Percentiles rank a stretch among this genome's conserved stretches.
Conservation (phyloP, 2,113 vertebrate species). For the Rhizomys pruinosus region DNA sequence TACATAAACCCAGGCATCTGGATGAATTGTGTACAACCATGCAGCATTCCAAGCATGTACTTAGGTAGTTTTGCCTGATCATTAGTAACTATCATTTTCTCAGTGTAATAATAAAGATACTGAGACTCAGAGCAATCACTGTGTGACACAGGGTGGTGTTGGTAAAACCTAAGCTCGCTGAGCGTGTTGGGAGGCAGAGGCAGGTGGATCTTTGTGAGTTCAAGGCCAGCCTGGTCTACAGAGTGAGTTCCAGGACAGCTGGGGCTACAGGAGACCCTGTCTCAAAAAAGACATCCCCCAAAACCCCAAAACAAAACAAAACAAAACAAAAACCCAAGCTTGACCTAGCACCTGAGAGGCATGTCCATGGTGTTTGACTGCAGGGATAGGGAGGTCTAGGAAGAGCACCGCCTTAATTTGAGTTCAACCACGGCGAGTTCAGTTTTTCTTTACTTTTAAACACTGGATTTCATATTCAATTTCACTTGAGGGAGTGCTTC, state of each 20-base stretch:
- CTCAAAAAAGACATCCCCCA: too few species aligned
- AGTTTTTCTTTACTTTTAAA: background rate
- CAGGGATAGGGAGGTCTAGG: background rate
- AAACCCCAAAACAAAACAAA: too few species aligned
- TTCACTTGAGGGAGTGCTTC: constrained; percentile 2
- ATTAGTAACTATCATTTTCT: background rate
- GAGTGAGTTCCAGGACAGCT: too few species aligned
- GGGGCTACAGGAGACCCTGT: too few species aligned
- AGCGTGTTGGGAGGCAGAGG: too few species aligned
- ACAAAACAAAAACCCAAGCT: background rate
- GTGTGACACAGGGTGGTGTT: background rate
- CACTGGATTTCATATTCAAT: background rate
- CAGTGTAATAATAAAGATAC: background rate
- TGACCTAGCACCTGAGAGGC: too few species aligned
- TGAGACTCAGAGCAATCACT: background rate
- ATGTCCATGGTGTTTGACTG: fast-evolving
- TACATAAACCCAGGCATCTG: background rate
- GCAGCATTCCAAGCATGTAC: fast-evolving
- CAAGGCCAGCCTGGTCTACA: too few species aligned
- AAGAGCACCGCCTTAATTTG: background rate
- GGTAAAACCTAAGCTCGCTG: background rate
- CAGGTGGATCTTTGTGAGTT: too few species aligned
- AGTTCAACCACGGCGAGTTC: background rate
- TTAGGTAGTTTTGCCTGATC: background rate
- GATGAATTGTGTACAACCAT: background rate